These are phyloP conservation scores for Pteropus rufus DNA, from an alignment of 2,797 vertebrate genomes.

Conservation along the genomic window DNA sequence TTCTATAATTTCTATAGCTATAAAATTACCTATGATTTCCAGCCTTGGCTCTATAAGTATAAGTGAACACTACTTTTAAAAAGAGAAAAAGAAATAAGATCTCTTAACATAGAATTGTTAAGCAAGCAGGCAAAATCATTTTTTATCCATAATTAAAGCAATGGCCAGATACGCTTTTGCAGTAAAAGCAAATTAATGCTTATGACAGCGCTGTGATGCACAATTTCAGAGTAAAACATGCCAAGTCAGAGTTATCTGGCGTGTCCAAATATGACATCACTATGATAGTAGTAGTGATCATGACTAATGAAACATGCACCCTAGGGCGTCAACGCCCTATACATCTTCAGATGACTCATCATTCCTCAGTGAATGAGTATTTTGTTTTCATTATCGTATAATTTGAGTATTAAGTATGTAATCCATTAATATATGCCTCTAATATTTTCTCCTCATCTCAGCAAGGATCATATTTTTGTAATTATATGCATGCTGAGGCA, in stretches of 20 bases:
- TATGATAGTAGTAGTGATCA: neutral
- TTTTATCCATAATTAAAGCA: neutral
- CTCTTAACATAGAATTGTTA: slow-evolving; percentile 11
- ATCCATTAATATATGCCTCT: neutral
- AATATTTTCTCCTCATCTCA: neutral
- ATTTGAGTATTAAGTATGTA: neutral
- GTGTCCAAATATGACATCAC: neutral
- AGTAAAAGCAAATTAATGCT: neutral
- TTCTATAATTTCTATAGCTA: neutral
- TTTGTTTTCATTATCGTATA: slow-evolving; percentile 13
- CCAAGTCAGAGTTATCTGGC: neutral
- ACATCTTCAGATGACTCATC: neutral
- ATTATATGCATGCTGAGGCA: neutral
- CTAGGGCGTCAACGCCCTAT: neutral
- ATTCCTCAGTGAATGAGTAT: neutral
- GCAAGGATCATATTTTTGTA: neutral
- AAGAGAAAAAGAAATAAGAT: neutral
- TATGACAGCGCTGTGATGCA: neutral
- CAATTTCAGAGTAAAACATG: neutral
- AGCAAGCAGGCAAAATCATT: neutral
- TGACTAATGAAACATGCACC: neutral
- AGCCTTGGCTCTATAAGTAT: neutral
- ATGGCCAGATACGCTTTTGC: neutral
- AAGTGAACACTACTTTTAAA: neutral
- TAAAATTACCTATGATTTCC: neutral